A percentile compares a stretch with the other conserved stretches of the same genome.
phyloP scores from a whole-genome alignment of 2,888 invertebrate genomes.

The Morinoia aosen region DNA sequence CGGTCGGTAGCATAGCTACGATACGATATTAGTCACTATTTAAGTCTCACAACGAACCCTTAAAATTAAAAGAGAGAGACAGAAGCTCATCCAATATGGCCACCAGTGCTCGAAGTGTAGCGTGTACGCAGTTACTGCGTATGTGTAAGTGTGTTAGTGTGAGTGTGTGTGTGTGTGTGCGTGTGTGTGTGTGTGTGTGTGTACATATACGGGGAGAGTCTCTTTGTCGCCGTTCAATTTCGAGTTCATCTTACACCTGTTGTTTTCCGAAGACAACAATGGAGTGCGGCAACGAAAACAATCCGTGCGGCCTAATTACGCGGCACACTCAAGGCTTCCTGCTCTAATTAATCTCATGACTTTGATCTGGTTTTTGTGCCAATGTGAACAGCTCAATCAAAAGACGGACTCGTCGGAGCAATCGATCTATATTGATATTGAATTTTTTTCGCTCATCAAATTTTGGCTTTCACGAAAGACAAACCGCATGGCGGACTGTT shows the following conservation, averaged over 20 bases:
- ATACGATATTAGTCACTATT: too few relatives aligned
- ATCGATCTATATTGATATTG: background rate
- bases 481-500: background rate
- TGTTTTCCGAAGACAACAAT: conserved; percentile 23
- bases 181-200: too few relatives aligned
- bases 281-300: background rate
- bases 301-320: conserved; percentile 28
- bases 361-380: conserved; percentile 18
- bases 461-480: background rate
- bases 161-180: too few relatives aligned
- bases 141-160: too few relatives aligned
- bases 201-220: background rate
- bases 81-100: background rate
- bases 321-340: background rate
- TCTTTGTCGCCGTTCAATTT: background rate
- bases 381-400: background rate
- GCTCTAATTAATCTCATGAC: conserved; percentile 5
- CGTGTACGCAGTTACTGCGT: background rate
- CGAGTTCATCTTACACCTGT: background rate
- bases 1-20: too few relatives aligned
- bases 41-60: background rate
- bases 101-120: background rate
- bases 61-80: background rate
- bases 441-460: background rate
- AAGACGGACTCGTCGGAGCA: background rate